These are phyloP conservation scores for Eilema griseolum DNA, from an alignment of 2,888 invertebrate species.

Conservation along the genomic window DNA sequence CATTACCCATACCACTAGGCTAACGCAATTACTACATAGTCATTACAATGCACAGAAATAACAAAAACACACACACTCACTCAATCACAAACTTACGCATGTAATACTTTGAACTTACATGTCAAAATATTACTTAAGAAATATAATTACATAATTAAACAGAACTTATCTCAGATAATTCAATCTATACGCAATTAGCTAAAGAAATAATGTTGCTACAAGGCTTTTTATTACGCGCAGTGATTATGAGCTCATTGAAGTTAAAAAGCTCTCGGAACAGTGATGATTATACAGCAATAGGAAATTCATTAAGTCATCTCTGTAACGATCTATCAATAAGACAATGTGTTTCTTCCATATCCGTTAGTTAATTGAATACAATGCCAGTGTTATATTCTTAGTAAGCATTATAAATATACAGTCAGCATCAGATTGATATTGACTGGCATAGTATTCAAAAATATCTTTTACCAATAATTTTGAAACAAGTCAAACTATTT, in stretches of 20 bases:
- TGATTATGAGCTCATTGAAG: slow-evolving; percentile 45
- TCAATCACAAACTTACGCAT: background rate
- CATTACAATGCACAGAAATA: background rate
- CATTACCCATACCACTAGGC: too few relatives aligned
- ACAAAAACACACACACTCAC: background rate
- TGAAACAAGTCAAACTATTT: too few relatives aligned
- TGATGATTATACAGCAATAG: slow-evolving; percentile 50
- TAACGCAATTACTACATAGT: too few relatives aligned
- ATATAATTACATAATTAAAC: slow-evolving; percentile 21
- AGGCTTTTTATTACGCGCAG: slow-evolving; percentile 26
- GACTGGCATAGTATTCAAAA: too few relatives aligned
- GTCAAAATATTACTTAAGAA: slow-evolving; percentile 7
- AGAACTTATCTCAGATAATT: slow-evolving; percentile 21
- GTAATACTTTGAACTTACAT: slow-evolving; percentile 12
- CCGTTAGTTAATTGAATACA: slow-evolving; percentile 65
- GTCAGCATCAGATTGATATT: too few relatives aligned
- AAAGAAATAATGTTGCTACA: slow-evolving; percentile 18
- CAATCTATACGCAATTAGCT: slow-evolving; percentile 19
- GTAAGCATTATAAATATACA: slow-evolving; percentile 50
- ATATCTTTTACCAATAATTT: too few relatives aligned
- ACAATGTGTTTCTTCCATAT: slow-evolving; percentile 58
- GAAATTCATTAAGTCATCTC: slow-evolving; percentile 57
- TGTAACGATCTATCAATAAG: slow-evolving; percentile 53
- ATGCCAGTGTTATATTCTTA: slow-evolving; percentile 55
- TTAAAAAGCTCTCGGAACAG: slow-evolving; percentile 46